A percentile compares a stretch with the other conserved stretches of the same genome.
phyloP scores from a whole-genome alignment of 2,797 vertebrate genomes.

The Discoglossus pictus region DNA sequence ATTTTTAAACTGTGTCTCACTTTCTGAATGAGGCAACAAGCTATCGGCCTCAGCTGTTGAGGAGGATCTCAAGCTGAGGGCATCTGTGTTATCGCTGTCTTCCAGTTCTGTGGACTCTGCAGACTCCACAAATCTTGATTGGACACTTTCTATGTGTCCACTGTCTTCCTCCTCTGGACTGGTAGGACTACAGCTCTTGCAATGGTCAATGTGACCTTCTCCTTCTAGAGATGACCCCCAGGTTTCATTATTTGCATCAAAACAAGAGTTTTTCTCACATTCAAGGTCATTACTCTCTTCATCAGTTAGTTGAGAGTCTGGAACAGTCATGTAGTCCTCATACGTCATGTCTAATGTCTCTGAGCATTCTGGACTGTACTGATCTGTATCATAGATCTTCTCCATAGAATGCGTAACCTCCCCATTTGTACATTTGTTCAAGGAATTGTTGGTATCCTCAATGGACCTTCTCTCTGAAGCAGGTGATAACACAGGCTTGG shows the following conservation, averaged over 20 bases:
- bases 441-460: conserved; percentile 64
- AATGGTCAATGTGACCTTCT: conserved; percentile 50
- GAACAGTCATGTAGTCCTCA: conserved; percentile 60
- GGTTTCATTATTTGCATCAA: conserved; percentile 45
- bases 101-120: conserved; percentile 30
- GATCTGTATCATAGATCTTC: conserved; percentile 65
- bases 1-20: conserved; percentile 38
- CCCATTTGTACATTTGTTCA: conserved; percentile 77
- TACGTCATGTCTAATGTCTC: conserved; percentile 55
- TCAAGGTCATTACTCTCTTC: conserved; percentile 56
- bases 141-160: conserved; percentile 62
- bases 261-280: conserved; percentile 36
- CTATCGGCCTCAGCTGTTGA: conserved; percentile 24
- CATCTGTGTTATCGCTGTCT: conserved; percentile 47
- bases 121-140: conserved; percentile 44
- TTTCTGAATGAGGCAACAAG: conserved; percentile 27
- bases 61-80: conserved; percentile 50
- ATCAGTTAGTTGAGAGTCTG: conserved; percentile 49
- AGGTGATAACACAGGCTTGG: conserved; percentile 80
- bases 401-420: conserved; percentile 68
- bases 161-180: conserved; percentile 58
- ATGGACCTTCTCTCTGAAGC: conserved; percentile 67
- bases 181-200: conserved; percentile 62
- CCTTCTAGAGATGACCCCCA: conserved; percentile 28
- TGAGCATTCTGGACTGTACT: conserved; percentile 49